Base-by-base conservation (phyloP, 2,888 invertebrate species). In the Acholoe squamosa region DNA sequence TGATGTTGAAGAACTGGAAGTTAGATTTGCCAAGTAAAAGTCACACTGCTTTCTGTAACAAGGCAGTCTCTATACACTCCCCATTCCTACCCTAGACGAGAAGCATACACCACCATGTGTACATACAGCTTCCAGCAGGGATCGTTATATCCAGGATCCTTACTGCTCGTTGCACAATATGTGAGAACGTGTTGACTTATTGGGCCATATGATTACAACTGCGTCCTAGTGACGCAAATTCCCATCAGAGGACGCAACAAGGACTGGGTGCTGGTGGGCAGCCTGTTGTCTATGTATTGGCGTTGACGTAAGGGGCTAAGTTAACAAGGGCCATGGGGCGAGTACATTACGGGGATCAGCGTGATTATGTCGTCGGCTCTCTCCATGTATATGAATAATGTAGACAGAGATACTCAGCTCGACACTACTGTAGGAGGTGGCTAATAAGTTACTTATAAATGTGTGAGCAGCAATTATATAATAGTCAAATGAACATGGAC, bases 241-340 rank as follows among this genome's bases (percentile, higher is more conserved):
- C 12, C 25, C 28, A 28, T 71, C 31, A 71, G 71, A 71, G n/a
- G 71, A 25, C 71, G 71, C 71, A 71, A 71, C 25, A 0, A 16
- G 3, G 25, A n/a, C 71, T 25, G 71, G 12, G 28, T 28, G 71
- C 71, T 71, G 61, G 61, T 61, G 22, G n/a, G 12, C 61, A 10
- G 61, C 61, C 61, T 61, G 71, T 71, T 71, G 71, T 71, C 71
- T 71, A 71, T 71, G 71, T 71, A 71, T 71, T 71, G 71, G 71
- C 14, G 28, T 1, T 71, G 71, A 71, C 71, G 71, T 71, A 71
- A 71, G 71, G 71, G 14, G 3, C 61, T 28, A 28, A 0, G 28
- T 71, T 71, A 25, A 71, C 71, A 7, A 61, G n/a, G n/a, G 61
- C n/a, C 61, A 14, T 3, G n/a, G 61, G 61, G 3, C 61, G 31